Evolutionary conservation across 2,113 vertebrate species (phyloP).

Genomic region (Sylvia atricapilla): DNA sequence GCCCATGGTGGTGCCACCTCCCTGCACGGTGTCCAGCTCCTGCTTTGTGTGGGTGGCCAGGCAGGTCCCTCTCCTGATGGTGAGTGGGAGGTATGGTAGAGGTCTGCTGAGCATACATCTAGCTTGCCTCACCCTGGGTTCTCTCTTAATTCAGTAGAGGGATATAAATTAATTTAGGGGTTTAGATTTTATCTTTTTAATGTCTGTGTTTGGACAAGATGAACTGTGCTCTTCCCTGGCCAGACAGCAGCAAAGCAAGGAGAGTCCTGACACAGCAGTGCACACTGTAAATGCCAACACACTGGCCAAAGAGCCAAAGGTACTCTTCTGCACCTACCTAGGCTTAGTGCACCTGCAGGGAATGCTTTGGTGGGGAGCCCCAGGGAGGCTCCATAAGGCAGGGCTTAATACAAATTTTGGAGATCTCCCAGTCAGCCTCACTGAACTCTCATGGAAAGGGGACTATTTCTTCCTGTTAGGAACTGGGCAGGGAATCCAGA

Average conservation of each 20-base stretch:
- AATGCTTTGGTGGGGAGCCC: rapidly evolving
- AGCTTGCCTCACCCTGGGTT: background rate
- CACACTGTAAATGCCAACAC: rapidly evolving
- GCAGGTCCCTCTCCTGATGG: background rate
- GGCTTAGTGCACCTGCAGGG: background rate
- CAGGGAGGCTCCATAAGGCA: background rate
- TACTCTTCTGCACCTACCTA: background rate
- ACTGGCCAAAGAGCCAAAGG: background rate
- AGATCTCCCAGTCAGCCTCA: rapidly evolving
- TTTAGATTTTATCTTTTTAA: background rate
- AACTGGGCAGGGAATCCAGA: background rate
- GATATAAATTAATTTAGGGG: background rate
- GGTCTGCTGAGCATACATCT: background rate
- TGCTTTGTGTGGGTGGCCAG: background rate
- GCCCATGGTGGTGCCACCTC: background rate
- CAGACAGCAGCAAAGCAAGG: rapidly evolving
- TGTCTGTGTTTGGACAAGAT: background rate
- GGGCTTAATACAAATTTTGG: background rate
- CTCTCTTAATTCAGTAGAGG: background rate
- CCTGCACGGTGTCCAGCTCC: background rate
- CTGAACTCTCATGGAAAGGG: background rate
- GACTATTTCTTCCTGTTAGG: background rate
- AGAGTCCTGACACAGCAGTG: background rate
- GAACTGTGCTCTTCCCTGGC: background rate
- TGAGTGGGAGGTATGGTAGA: background rate